Evolutionary conservation across 2,888 invertebrate genomes (phyloP), one percentile per base, ranked within the genome.

Genomic region (Labia minor): DNA sequence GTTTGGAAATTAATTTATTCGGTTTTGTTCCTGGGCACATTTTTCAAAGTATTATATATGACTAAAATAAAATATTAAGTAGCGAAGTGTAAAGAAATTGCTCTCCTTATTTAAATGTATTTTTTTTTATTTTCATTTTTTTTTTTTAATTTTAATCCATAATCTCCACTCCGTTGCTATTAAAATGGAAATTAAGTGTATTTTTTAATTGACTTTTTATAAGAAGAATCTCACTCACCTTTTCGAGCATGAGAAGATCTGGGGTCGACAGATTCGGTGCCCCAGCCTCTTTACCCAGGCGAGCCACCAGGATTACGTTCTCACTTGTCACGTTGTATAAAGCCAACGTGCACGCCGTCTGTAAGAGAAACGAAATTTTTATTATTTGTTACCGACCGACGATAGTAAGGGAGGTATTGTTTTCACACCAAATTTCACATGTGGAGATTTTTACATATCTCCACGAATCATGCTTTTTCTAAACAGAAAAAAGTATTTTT

Each of bases 271-370:
- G 70, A 69, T 69, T 72, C 69, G 69, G 65, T 2, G 14, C 49
- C 49, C 8, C 16, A 16, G n/a, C 49, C 65, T 69, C 69, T 11
- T 64, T 20, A 14, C 62, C 62, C 26, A 70, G 19, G 69, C 74
- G 74, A n/a, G 91, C 93, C 20, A 89, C 87, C 73, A 93, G 86
- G 74, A 93, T 92, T 70, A 92, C 88, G 78, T 93, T 93, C 78
- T 93, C 92, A 72, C 88, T 88, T 72, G 91, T 90, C 73, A 90
- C 86, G 77, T 92, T 91, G 80, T 89, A 92, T 70, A 92, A 81
- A 68, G 90, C 89, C 74, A 93, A 80, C 14, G 88, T 88, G 79
- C 93, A 93, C 73, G 88, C 85, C 62, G 91, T 90, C 92, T 93
- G 83, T 6, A 82, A 82, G 71, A 70, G 70, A 69, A 68, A 69